Evolutionary conservation across 2,888 invertebrate species (phyloP), one percentile per base, ranked within the genome.

Genomic region (Pasiphila rectangulata): DNA sequence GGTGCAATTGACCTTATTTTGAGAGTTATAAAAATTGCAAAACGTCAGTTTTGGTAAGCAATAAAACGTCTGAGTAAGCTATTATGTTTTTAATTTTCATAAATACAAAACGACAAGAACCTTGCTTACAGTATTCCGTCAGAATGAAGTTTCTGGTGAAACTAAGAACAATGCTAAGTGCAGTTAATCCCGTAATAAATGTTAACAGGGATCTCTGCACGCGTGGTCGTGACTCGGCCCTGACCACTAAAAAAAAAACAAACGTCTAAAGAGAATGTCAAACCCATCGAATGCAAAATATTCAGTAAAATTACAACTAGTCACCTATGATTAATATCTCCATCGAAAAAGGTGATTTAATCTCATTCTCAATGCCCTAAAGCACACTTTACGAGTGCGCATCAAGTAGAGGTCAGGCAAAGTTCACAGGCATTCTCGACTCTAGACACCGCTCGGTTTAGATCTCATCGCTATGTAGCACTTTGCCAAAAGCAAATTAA

Each of bases 381-480:
- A 50, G 54, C 59, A 58, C 58, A 61, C 51, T 58, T 50, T 60
- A 60, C 46, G 60, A 59, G 56, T 57, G 48, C 59, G 59, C 59
- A 54, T 49, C 63, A 67, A 66, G 56, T 54, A 61, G 68, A 70
- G 76, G 75, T 76, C 76, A 75, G 54, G 25, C 59, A 77, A 76
- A 79, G 78, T 75, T 78, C 75, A 76, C 62, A 64, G 63, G 63
- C 64, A 51, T 66, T 63, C 62, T 55, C 56, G 56, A 51, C 45
- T 63, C 62, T 55, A 57, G 56, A 51, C 45, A 57, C 69, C 70
- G 62, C 51, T 54, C 49, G 52, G 51, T 39, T n/a, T 29, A 19
- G 48, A 55, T 50, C 56, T 63, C 58, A 59, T 60, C 58, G 58
- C 51, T 50, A 51, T 63, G 64, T 70, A 67, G 65, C 70, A 72